Evolutionary conservation across 2,888 invertebrate species (phyloP), one percentile per base, ranked within the genome.

Genomic region (Atherix ibis): DNA sequence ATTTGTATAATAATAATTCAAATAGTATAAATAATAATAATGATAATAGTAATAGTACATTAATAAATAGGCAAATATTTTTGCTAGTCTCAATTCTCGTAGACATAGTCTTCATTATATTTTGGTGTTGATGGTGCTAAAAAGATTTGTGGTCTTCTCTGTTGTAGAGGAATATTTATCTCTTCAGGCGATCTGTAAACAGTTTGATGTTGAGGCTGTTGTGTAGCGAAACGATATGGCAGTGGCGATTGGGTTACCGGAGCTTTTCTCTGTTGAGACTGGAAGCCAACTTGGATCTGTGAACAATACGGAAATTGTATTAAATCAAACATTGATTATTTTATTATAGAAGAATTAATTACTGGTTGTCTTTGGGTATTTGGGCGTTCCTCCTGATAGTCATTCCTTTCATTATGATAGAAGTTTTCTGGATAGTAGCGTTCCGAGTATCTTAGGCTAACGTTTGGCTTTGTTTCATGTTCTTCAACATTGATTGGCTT

Each of bases 151-250:
- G 84, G 83, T 48, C 85, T 70, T 51, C 85, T 70, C 53, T 85
- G 84, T 40, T 76, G 77, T 32, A 87, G 66, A 4, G 85, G 82
- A 46, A 85, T 85, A 55, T 87, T 85, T 32, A 85, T 82, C 53
- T 84, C 84, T 55, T 87, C 85, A 4, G 85, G 82, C 26, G 82
- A 76, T 48, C 82, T 73, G 62, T 81, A 87, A 29, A 83, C 83
- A 52, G 84, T 82, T 43, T 71, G 70, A 18, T 65, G 55, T 18
- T 61, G 58, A 30, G 64, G 62, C 40, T 66, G 38, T 27, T 39
- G 42, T 43, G 62, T 57, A 34, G 53, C 51, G 49, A 58, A 58
- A 26, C 59, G 50, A 38, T 59, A 59, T n/a, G 56, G 58, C 35
- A 53, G 47, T 34, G 43, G 35, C 48, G 64, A 52, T 49, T 43